phyloP scores from a whole-genome alignment of 2,888 invertebrate species.

The Cephus pygmeus region DNA sequence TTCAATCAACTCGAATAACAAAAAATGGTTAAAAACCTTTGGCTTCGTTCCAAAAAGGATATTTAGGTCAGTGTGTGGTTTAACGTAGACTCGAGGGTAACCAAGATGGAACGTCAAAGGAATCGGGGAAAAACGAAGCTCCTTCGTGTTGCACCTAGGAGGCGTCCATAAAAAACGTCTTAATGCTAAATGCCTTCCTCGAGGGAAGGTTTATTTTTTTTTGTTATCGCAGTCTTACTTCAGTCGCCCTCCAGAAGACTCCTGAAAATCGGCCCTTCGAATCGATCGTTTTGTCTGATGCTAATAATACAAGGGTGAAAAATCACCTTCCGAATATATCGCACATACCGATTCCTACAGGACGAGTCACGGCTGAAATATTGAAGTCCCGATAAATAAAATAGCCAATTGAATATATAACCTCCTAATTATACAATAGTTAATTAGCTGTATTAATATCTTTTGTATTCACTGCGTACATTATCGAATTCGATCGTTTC shows the following conservation, averaged over 20 bases:
- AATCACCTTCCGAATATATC: background rate
- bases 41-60: slow-evolving; percentile 28
- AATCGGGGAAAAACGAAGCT: background rate
- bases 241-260: background rate
- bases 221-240: background rate
- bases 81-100: background rate
- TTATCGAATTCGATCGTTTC: slow-evolving; percentile 11
- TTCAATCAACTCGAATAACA: slow-evolving; percentile 29
- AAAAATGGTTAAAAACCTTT: slow-evolving; percentile 29
- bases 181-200: background rate
- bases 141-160: background rate
- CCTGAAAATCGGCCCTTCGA: background rate
- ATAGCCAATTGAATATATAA: background rate
- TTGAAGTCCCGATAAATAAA: background rate
- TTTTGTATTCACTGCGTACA: slow-evolving; percentile 2
- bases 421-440: background rate
- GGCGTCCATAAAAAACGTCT: background rate
- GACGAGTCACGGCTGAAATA: background rate
- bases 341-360: background rate
- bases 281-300: background rate
- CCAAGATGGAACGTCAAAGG: background rate
- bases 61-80: slow-evolving; percentile 17
- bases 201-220: background rate
- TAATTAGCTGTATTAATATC: background rate
- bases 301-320: background rate